Base-by-base conservation (phyloP, 1,140 invertebrate species). In the Dryas iulia region DNA sequence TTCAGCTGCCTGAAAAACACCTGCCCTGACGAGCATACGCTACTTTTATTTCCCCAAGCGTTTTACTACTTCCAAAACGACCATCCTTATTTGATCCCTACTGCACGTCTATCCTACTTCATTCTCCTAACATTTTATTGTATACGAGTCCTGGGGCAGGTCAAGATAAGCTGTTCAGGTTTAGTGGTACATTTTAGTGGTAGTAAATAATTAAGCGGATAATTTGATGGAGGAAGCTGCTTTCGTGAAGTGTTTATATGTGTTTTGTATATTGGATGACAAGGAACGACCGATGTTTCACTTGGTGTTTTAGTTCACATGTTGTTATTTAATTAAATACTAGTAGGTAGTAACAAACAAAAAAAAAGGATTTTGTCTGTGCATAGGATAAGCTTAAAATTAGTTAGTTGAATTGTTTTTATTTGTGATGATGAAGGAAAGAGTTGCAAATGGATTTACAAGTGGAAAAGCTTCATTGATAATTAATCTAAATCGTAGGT, bases 141-240 rank as follows among this genome's bases (percentile, higher is more conserved):
- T 47, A 60, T 52, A 66, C 35, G 26, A 54, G 58, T 57, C 63
- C 54, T 69, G 66, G 66, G 73, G 76, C 70, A 79, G 82, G 71
- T 82, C 82, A 79, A 52, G 72, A 72, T 81, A 71, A 57, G 28
- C 59, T 79, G 79, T 68, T 59, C 72, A 58, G 28, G 74, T 79
- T 84, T 79, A 80, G 82, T 80, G 79, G 70, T 82, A 78, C 69
- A 79, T 87, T 89, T 88, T 87, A 89, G 78, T 84, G 79, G 77
- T 83, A 82, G 83, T 90, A 88, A 90, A 90, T 89, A 88, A 87
- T 87, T 86, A 86, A 84, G 81, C 69, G 78, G 72, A 83, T 90
- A 90, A 90, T 90, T 90, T 90, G 88, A 90, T 90, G 87, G 82
- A 77, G 74, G 78, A 81, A 81, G 73, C 74, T 77, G 71, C 60